Evolutionary conservation across 2,113 vertebrate genomes (phyloP).

Genomic region (Dissostichus mawsoni): DNA sequence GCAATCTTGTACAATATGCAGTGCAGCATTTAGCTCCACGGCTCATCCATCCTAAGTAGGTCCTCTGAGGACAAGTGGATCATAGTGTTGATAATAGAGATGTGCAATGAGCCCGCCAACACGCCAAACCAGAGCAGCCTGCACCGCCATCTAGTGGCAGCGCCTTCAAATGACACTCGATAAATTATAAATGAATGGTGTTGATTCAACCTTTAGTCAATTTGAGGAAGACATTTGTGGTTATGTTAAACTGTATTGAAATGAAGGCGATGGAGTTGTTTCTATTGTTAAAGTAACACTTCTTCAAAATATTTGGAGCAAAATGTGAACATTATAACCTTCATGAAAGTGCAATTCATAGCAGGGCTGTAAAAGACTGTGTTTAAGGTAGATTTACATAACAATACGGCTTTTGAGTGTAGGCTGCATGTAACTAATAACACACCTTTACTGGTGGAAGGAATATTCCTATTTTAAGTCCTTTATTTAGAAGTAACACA

Average conservation of each 20-base stretch:
- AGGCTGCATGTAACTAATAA: background rate
- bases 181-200: background rate
- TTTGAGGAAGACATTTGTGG: background rate
- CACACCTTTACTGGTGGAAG: background rate
- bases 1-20: conserved; percentile 65
- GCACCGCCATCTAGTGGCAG: conserved; percentile 76
- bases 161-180: conserved; percentile 8
- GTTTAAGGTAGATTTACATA: background rate
- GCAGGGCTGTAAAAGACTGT: background rate
- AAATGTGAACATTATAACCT: background rate
- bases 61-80: conserved; percentile 80
- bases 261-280: background rate
- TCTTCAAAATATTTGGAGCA: background rate
- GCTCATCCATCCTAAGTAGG: conserved; percentile 74
- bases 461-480: background rate
- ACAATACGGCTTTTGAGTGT: background rate
- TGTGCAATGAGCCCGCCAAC: conserved; percentile 21
- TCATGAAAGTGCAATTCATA: background rate
- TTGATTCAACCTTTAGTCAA: background rate
- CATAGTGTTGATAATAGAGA: conserved; percentile 58
- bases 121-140: conserved; percentile 35
- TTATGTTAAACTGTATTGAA: too few relatives aligned
- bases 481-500: background rate
- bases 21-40: conserved; percentile 68
- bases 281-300: background rate